Base-by-base conservation (phyloP, 2,797 vertebrate genomes). In the Nannoperca australis region DNA sequence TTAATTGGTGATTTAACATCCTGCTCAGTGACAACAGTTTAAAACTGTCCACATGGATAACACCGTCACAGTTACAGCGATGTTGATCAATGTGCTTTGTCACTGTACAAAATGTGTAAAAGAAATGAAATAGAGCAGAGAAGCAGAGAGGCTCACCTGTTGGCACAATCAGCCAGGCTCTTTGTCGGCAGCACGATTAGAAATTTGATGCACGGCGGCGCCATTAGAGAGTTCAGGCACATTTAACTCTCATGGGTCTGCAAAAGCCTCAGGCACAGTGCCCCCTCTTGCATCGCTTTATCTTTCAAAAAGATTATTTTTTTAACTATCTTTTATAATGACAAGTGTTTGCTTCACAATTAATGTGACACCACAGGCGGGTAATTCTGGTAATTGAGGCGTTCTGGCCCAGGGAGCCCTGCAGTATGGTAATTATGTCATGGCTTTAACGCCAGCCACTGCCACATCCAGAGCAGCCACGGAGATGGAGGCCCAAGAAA, bases 321-420 rank as follows among this genome's bases (percentile, higher is more conserved):
- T 79, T 82, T 76, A 78, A 86, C 81, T 0, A 81, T 86, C 49
- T 71, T 85, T 84, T 78, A 66, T 58, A 65, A 55, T 70, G 75
- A 87, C 49, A 65, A 73, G 61, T 82, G 67, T 87, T 85, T 68
- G 36, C 71, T 58, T 70, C 65, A 63, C 64, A 86, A 85, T 88
- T 85, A 85, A 86, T 82, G 79, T 69, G 68, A 83, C 85, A 83
- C 82, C 83, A 82, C 84, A 87, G 83, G 79, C 58, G 32, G 61
- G 69, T 77, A 59, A 83, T 88, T 79, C 55, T 38, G 67, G 32
- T 74, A 77, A 88, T 88, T 76, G 65, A 76, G 56, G 73, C 59
- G 58, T 83, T 89, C 69, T 79, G 75, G 65, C 73, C 74, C 78
- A 77, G 47, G 60, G 34, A 85, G 62, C 73, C 56, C 27, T 71